Base-by-base conservation (phyloP, 2,797 vertebrate species). In the Halcyon smyrnensis region DNA sequence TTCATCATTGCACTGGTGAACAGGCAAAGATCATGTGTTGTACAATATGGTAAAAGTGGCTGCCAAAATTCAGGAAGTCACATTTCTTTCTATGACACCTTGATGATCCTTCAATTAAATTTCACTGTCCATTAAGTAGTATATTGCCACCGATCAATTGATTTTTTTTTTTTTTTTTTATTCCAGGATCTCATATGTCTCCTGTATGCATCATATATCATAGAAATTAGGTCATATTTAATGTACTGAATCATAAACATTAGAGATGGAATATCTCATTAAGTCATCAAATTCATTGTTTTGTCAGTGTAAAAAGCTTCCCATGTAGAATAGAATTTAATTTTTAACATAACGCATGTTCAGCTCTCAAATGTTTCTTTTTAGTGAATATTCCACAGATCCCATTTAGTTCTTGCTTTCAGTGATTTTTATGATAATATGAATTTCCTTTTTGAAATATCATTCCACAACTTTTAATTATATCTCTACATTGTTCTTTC, bases 241-340 rank as follows among this genome's bases (percentile, higher is more conserved):
- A 95, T 77, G 68, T 60, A 83, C 75, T 28, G 89, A 83, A 94
- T 89, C 91, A 84, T 94, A 96, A 96, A 94, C 92, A 94, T 87
- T 85, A 80, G 57, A 92, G 43, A 76, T 85, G 57, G 60, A 87
- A 93, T 92, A 95, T 95, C 91, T 91, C 84, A 92, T 89, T 78
- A 93, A 94, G 81, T 84, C 81, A 89, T 93, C 68, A 77, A 80
- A 92, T 89, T 85, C 51, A 84, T 94, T 89, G 56, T 25, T 95
- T 89, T 94, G 56, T 89, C 90, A 82, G 51, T 84, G 60, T 27
- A 63, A 84, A 93, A 84, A 89, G 6, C 23, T 68, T 96, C 74
- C 14, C 36, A 45, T 4, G 12, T 34, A 89, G 63, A 92, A 74
- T 30, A 87, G 37, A 89, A 80, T 84, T 94, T 46, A 93, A 74